These are phyloP conservation scores for Parelbella ahira DNA, from an alignment of 2,888 invertebrate genomes.

Conservation along the genomic window DNA sequence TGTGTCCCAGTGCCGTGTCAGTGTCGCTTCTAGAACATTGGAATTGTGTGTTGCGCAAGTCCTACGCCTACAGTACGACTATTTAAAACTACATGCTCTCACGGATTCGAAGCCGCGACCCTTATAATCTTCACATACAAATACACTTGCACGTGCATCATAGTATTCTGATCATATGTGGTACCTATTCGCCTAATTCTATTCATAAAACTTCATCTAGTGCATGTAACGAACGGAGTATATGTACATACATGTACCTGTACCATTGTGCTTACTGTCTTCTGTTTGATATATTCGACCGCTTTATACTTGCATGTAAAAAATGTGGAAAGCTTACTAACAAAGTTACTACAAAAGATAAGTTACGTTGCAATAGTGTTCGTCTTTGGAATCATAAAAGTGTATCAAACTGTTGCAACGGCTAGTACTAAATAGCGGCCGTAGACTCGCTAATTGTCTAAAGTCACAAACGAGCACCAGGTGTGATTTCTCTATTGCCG, in stretches of 20 bases:
- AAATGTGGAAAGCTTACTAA: conserved; percentile 5
- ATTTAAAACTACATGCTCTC: conserved; percentile 70
- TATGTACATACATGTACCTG: neutral
- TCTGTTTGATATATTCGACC: neutral
- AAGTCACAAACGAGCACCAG: too few species aligned
- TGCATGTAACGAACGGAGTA: conserved; percentile 4
- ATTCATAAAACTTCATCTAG: conserved; percentile 27
- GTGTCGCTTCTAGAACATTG: conserved; percentile 76
- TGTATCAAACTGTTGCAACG: too few species aligned
- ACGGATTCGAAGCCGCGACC: conserved; percentile 47
- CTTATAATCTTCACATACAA: conserved; percentile 41
- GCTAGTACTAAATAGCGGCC: too few species aligned
- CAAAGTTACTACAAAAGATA: neutral
- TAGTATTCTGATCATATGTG: conserved; percentile 43
- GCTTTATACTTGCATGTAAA: conserved; percentile 17
- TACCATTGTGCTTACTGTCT: neutral
- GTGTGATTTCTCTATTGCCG: conserved; percentile 20
- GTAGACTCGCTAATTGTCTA: too few species aligned
- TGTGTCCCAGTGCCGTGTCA: conserved; percentile 70
- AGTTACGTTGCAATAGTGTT: neutral
- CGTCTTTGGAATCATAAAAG: neutral
- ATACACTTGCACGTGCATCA: conserved; percentile 46
- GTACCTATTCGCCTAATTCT: conserved; percentile 36
- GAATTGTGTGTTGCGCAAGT: conserved; percentile 76
- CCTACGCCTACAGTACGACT: conserved; percentile 71